Conservation (phyloP, 53 echinoderm and acorn worm species). For the Luidia sarsii region DNA sequence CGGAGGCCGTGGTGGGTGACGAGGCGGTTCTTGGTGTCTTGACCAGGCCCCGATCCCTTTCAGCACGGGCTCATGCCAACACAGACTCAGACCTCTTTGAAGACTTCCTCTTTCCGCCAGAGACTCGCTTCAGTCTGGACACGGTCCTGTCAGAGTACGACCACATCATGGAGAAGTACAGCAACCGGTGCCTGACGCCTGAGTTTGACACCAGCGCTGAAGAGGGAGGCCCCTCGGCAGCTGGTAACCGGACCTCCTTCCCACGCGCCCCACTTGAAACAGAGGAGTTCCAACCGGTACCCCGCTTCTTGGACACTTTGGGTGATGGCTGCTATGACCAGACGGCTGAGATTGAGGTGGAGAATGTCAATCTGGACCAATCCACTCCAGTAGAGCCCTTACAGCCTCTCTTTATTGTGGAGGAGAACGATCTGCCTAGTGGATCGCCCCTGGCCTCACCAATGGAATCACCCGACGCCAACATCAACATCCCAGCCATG, state of each 20-base stretch:
- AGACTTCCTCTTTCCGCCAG: conserved; percentile 60
- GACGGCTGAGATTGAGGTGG: conserved; percentile 6
- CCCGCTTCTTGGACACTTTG: conserved; percentile 39
- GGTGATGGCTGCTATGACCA: conserved; percentile 11
- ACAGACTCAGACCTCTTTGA: conserved; percentile 73
- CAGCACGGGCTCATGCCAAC: conserved; percentile 57
- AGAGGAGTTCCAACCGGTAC: conserved; percentile 43
- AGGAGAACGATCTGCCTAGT: conserved; percentile 6
- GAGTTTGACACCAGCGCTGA: conserved; percentile 78
- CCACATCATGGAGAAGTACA: conserved; percentile 86
- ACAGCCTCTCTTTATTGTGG: conserved; percentile 17
- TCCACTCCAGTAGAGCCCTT: background rate
- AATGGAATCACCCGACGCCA: conserved; percentile 9
- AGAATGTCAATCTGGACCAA: background rate
- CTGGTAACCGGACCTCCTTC: conserved; percentile 39
- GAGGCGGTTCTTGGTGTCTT: conserved; percentile 63
- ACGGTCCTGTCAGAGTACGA: conserved; percentile 91
- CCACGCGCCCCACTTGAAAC: conserved; percentile 38
- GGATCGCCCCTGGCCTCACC: conserved; percentile 23
- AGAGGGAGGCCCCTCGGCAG: conserved; percentile 33
- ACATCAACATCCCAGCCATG: background rate
- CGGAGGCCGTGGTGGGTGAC: conserved; percentile 31
- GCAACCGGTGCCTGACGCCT: conserved; percentile 76
- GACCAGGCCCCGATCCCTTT: conserved; percentile 68
- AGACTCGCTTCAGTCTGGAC: conserved; percentile 73